phyloP scores from a whole-genome alignment of 2,888 invertebrate species.

The Tinea semifulvella region DNA sequence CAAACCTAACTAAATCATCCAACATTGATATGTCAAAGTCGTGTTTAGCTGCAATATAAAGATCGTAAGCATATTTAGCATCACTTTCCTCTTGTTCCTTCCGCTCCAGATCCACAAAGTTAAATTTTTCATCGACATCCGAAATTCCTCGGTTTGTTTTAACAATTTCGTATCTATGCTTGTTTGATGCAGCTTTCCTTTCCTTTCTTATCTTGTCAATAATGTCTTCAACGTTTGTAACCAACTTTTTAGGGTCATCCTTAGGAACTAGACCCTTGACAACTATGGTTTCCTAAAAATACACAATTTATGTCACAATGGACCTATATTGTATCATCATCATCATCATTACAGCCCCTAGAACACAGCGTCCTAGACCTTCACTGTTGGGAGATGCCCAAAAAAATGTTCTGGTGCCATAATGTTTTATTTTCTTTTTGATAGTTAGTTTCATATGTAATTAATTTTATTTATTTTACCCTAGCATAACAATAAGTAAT shows the following conservation, averaged over 20 bases:
- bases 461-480: too few species aligned
- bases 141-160: constrained; percentile 47
- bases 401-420: too few species aligned
- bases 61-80: constrained; percentile 48
- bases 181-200: constrained; percentile 35
- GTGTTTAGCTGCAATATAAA: constrained; percentile 45
- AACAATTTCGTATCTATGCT: constrained; percentile 49
- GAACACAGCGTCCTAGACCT: too few species aligned
- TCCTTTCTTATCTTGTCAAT: constrained; percentile 50
- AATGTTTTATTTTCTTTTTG: too few species aligned
- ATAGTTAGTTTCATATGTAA: too few species aligned
- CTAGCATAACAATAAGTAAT: too few species aligned
- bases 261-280: constrained; percentile 43
- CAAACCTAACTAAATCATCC: constrained; percentile 49
- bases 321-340: too few species aligned
- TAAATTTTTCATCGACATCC: constrained; percentile 31
- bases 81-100: constrained; percentile 32
- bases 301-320: background rate
- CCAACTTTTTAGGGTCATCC: constrained; percentile 33
- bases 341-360: too few species aligned
- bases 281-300: constrained; percentile 37
- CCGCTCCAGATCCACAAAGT: constrained; percentile 36
- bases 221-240: constrained; percentile 38
- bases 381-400: too few species aligned
- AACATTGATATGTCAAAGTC: constrained; percentile 53